Evolutionary conservation across 1,140 invertebrate genomes (phyloP), one percentile per base, ranked within the genome.

Genomic region (Cotesia chilonis): DNA sequence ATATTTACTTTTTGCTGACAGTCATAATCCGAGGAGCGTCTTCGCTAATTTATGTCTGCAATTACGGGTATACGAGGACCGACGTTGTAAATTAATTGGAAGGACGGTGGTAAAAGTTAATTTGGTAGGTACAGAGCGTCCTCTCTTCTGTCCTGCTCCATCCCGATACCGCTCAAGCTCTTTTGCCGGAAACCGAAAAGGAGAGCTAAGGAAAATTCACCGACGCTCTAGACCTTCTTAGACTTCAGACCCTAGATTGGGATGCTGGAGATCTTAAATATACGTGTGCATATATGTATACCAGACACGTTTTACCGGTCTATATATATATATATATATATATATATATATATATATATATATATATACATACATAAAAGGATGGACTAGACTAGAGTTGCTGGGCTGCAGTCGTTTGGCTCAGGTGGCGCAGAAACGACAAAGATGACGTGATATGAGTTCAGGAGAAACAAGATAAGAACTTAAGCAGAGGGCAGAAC

Each of bases 71-170:
- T 72, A 74, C 73, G 71, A 65, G 73, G 36, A 65, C 77, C 37
- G 54, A 72, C 77, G 67, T 73, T 84, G 81, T 80, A 84, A 85
- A 85, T 85, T 85, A 85, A 85, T 85, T 83, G 82, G 82, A 79
- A 83, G 82, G 82, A 81, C 77, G 82, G 79, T 82, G 82, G 83
- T 84, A 84, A 85, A 84, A 84, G 83, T 85, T 85, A 85, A 85
- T 84, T 85, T 84, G 77, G 79, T 83, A 81, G 79, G 71, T 66
- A 54, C 20, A 66, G 41, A 47, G 51, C n/a, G 28, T 28, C 28
- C 28, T 28, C 65, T 52, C 65, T 51, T 28, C 35, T 36, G 17
- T 28, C 28, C 28, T 28, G 28, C 28, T 28, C 28, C 28, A 28
- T 2, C 28, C 28, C 28, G 28, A 28, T 28, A 28, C 28, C 28